Conservation (phyloP, 2,113 vertebrate genomes). For the Centrocercus urophasianus region DNA sequence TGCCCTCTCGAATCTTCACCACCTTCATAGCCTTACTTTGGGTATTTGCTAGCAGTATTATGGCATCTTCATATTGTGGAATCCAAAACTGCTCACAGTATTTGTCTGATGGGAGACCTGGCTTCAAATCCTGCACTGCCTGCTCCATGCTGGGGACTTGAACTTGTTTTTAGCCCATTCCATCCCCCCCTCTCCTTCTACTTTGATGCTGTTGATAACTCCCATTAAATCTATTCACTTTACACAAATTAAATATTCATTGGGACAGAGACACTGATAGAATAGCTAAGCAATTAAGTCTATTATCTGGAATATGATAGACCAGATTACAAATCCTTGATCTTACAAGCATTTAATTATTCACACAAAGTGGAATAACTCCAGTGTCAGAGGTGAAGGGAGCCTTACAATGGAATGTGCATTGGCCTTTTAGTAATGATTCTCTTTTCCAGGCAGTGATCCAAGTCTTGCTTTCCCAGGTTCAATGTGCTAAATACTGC, state of each 20-base stretch:
- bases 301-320: not conserved
- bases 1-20: too few species aligned
- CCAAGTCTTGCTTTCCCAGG: not conserved
- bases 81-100: too few species aligned
- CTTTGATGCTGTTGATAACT: not conserved
- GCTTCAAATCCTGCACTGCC: not conserved
- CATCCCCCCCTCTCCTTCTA: not conserved
- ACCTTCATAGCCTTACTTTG: too few species aligned
- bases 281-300: slow-evolving; percentile 6
- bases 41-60: too few species aligned
- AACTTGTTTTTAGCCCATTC: not conserved
- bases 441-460: not conserved
- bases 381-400: not conserved
- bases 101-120: not conserved
- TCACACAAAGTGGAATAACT: not conserved
- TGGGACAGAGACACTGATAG: not conserved
- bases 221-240: not conserved
- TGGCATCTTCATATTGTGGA: too few species aligned
- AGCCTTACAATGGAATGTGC: not conserved
- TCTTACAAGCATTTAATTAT: not conserved
- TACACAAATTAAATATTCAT: slow-evolving; percentile 1
- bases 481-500: not conserved
- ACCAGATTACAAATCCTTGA: slow-evolving; percentile 17
- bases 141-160: fast-evolving
- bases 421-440: not conserved